These are phyloP conservation scores for Brachionus rubens DNA, from an alignment of 1,140 invertebrate species.

Conservation along the genomic window DNA sequence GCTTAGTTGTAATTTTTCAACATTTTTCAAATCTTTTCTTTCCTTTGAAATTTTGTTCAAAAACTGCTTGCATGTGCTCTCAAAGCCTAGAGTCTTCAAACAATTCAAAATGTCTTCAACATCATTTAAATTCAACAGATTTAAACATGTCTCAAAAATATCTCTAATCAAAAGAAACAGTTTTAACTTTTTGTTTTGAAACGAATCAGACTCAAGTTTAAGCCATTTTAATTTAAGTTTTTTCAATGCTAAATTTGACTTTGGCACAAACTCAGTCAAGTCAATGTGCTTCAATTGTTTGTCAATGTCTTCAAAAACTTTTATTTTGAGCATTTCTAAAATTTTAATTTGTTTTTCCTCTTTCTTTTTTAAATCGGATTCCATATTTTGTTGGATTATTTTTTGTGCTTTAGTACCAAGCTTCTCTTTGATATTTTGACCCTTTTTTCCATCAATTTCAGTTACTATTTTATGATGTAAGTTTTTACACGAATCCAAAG, in stretches of 20 bases:
- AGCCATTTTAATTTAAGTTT: constrained; percentile 16
- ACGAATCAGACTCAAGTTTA: background rate
- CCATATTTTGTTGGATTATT: background rate
- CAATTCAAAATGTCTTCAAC: background rate
- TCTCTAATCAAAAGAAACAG: background rate
- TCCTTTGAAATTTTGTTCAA: background rate
- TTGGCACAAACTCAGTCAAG: background rate
- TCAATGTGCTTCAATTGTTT: background rate
- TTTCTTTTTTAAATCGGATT: background rate
- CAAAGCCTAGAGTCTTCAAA: constrained; percentile 1
- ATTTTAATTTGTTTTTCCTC: background rate
- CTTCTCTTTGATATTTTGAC: background rate
- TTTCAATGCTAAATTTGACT: background rate
- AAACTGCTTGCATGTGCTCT: background rate
- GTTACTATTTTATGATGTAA: background rate
- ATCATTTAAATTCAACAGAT: background rate
- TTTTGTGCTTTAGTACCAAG: background rate
- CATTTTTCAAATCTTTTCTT: background rate
- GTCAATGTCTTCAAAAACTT: background rate
- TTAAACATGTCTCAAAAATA: background rate
- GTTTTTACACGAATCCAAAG: background rate
- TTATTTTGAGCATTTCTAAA: background rate
- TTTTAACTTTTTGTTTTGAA: constrained; percentile 8
- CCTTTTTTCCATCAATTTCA: background rate
- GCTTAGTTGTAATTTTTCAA: too few species aligned